phyloP scores from a whole-genome alignment of 2,797 vertebrate genomes.

The Amazonetta brasiliensis region DNA sequence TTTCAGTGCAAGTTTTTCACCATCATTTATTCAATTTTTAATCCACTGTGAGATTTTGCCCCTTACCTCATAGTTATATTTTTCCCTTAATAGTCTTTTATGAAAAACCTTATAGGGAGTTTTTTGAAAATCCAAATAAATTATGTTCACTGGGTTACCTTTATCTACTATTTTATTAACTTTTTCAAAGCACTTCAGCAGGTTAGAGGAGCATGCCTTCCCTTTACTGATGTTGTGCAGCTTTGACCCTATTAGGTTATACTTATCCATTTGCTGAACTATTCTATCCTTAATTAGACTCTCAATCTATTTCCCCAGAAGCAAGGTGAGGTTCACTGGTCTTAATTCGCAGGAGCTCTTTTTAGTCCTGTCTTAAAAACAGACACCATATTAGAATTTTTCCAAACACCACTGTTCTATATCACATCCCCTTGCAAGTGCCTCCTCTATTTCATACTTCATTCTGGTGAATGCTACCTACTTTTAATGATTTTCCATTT shows the following conservation, averaged over 20 bases:
- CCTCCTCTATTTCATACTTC: neutral
- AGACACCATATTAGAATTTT: neutral
- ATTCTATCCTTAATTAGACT: constrained; percentile 23
- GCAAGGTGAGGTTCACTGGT: neutral
- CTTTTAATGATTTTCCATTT: neutral
- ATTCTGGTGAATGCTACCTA: neutral
- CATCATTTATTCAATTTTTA: constrained; percentile 17
- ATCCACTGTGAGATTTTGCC: neutral
- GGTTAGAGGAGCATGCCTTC: neutral
- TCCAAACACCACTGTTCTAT: neutral
- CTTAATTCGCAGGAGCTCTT: neutral
- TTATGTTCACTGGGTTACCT: constrained; percentile 13
- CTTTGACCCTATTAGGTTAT: constrained; percentile 33
- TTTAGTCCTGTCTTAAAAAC: neutral
- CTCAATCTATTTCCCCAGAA: constrained; percentile 20
- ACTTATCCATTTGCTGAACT: neutral
- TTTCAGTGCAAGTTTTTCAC: neutral
- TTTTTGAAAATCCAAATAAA: constrained; percentile 33
- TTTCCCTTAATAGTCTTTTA: constrained; percentile 10
- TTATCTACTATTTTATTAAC: constrained; percentile 55
- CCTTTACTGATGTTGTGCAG: neutral
- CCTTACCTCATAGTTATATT: constrained; percentile 6
- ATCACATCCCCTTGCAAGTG: neutral
- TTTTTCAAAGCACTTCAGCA: constrained; percentile 18
- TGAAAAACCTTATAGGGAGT: neutral